A percentile compares a stretch with the other conserved stretches of the same genome.
Evolutionary conservation across 2,113 vertebrate species (phyloP).

Genomic region (Plecotus auritus): DNA sequence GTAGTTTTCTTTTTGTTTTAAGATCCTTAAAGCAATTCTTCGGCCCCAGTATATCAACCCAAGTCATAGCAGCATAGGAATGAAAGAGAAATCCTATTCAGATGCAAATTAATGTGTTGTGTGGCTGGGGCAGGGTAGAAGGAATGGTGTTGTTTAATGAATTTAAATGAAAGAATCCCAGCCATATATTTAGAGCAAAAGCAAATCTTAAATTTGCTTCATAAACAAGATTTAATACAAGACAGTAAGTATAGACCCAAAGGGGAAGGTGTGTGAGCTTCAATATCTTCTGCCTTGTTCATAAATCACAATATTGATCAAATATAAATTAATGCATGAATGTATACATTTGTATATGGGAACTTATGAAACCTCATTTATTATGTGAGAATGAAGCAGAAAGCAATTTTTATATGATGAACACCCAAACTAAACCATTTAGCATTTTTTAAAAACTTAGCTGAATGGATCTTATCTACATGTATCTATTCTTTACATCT

Average conservation of each 20-base stretch:
- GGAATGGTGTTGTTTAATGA: background rate
- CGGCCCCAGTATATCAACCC: background rate
- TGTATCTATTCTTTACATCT: background rate
- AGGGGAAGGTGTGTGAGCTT: slow-evolving; percentile 15
- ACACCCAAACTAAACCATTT: slow-evolving; percentile 18
- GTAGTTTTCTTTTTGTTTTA: background rate
- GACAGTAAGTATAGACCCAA: slow-evolving; percentile 48
- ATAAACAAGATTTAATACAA: slow-evolving; percentile 58
- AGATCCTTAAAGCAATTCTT: slow-evolving; percentile 20
- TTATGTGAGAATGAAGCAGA: slow-evolving; percentile 45
- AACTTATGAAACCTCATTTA: slow-evolving; percentile 58
- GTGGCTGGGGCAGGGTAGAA: background rate
- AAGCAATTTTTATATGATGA: slow-evolving; percentile 55
- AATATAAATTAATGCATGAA: slow-evolving; percentile 60
- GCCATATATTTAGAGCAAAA: slow-evolving; percentile 48
- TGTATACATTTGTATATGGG: slow-evolving; percentile 35
- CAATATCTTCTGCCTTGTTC: slow-evolving; percentile 48
- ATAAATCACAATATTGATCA: slow-evolving; percentile 69
- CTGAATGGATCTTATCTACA: background rate
- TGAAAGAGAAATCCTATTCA: slow-evolving; percentile 13
- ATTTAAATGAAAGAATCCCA: slow-evolving; percentile 40
- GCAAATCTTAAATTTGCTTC: slow-evolving; percentile 57
- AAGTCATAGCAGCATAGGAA: background rate
- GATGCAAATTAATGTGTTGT: background rate
- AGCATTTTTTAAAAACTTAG: background rate